Evolutionary conservation across 2,888 invertebrate genomes (phyloP), one percentile per base, ranked within the genome.

Genomic region (Melieria omissa): DNA sequence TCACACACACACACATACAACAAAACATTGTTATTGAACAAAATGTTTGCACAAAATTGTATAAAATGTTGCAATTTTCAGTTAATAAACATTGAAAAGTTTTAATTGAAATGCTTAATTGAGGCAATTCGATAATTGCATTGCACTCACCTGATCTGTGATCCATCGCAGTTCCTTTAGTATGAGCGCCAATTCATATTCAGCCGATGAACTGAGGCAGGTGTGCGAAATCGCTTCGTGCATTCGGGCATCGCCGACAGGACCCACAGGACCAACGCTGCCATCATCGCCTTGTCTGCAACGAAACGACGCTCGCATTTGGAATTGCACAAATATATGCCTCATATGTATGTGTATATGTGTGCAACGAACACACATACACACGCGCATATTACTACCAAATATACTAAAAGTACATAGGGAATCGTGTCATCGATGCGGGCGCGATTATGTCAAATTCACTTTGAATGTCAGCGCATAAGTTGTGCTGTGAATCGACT

Each of bases 161-260:
- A 97, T 95, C 90, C 94, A 94, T 86, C 94, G 92, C 85, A 95
- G 90, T 89, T 98, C 98, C 88, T 96, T 96, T 79, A 98, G 91
- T 88, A 98, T 98, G 86, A 95, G 91, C 81, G 95, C 93, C 88
- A 98, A 92, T 90, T 98, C 97, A 87, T 95, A 95, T 89, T 95
- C 95, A 83, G 95, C 94, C 85, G 87, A 87, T 71, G 87, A 87
- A 87, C 95, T 95, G 84, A 95, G 92, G 88, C 95, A 95, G 88
- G 94, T 92, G 87, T 93, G 93, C 80, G 93, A 92, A 79, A 91
- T 89, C 80, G 91, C 90, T 85, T 92, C 91, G 86, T 93, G 91
- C 86, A 93, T 91, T 81, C 93, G 92, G 79, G 92, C 90, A 74
- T 86, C 86, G 69, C 81, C 81, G 44, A 86, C 86, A 88, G 88